Conservation (phyloP, 2,888 invertebrate genomes). For the Microctonus aethiopoides region DNA sequence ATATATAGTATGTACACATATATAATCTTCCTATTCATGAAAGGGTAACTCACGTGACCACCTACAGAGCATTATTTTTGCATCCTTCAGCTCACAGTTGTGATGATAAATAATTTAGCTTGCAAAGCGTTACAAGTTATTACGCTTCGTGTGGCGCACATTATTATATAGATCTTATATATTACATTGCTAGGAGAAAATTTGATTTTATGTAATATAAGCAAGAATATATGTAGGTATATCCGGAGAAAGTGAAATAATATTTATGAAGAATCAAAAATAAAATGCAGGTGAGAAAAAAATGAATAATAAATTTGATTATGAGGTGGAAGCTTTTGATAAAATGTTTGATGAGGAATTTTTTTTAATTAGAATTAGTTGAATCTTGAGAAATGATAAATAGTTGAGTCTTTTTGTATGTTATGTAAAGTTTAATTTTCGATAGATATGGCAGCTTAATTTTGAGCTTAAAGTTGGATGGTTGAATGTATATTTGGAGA, state of each 20-base stretch:
- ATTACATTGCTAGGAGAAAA: neutral
- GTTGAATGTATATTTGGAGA: no score
- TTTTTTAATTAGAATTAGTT: no score
- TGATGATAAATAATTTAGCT: conserved; percentile 56
- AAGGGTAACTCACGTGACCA: conserved; percentile 38
- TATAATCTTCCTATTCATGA: conserved; percentile 49
- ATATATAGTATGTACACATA: no score
- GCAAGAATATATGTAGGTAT: neutral
- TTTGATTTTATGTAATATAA: neutral
- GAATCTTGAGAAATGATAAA: no score
- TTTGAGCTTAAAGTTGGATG: no score
- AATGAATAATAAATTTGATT: no score
- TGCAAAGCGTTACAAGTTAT: conserved; percentile 52
- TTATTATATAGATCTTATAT: neutral
- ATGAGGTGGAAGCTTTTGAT: no score
- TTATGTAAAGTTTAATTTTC: no score
- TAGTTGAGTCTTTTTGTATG: no score
- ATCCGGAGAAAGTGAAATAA: neutral
- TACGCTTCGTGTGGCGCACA: conserved; percentile 36
- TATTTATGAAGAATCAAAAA: neutral
- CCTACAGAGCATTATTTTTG: conserved; percentile 45
- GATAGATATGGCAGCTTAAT: neutral
- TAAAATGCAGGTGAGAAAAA: no score
- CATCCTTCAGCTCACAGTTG: conserved; percentile 35
- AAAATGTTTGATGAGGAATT: no score